A percentile compares a stretch with the other conserved stretches of the same genome.
Evolutionary conservation across 2,888 invertebrate genomes (phyloP).

Genomic region (Trilocha varians): DNA sequence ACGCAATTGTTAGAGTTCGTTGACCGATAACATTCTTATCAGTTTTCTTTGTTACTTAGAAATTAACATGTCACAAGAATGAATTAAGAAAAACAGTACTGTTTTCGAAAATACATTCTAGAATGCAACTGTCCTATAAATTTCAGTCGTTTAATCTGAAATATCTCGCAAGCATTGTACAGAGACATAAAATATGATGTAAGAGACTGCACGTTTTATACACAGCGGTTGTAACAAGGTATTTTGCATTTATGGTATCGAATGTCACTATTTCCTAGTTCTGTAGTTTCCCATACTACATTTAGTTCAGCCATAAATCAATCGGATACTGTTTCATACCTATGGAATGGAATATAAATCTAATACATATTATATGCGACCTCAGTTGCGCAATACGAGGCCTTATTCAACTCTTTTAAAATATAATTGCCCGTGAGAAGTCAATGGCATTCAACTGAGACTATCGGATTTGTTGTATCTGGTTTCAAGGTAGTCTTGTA

Average conservation of each 20-base stretch:
- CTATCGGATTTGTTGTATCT: constrained; percentile 6
- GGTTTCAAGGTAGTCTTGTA: constrained; percentile 23
- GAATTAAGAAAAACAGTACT: constrained; percentile 40
- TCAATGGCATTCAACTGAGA: not conserved
- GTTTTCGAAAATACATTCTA: not conserved
- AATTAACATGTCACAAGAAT: constrained; percentile 42
- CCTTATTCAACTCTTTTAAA: constrained; percentile 14
- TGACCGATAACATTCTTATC: constrained; percentile 62
- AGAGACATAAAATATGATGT: not conserved
- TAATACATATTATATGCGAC: too few species aligned
- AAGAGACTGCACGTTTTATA: not conserved
- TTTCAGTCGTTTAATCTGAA: not conserved
- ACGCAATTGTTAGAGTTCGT: constrained; percentile 47
- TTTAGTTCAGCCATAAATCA: constrained; percentile 25
- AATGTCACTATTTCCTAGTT: constrained; percentile 29
- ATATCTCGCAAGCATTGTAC: not conserved
- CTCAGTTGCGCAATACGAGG: constrained; percentile 10
- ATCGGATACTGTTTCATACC: not conserved
- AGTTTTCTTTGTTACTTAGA: constrained; percentile 47
- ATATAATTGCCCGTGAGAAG: not conserved
- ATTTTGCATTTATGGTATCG: constrained; percentile 25
- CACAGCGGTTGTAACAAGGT: not conserved
- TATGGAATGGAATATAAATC: not conserved
- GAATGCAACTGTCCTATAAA: not conserved
- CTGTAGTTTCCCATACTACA: constrained; percentile 38